Evolutionary conservation across 2,797 vertebrate genomes (phyloP).

Genomic region (Syngnathus rostellatus): DNA sequence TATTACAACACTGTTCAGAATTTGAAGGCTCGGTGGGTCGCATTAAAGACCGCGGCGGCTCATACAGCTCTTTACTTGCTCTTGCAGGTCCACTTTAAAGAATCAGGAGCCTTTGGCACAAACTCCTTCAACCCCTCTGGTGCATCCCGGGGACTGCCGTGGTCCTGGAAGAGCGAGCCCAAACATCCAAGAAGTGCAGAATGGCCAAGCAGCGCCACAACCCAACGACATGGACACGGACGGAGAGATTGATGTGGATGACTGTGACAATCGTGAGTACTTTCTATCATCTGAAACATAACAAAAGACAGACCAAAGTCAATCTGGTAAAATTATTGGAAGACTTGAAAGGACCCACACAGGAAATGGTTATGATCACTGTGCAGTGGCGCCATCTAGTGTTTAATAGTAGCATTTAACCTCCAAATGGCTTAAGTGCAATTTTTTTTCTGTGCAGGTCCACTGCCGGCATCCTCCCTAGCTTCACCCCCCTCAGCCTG

Average conservation of each 20-base stretch:
- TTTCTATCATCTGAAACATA: not conserved
- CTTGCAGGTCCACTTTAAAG: conserved; percentile 76
- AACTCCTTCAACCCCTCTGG: conserved; percentile 59
- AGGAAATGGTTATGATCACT: conserved; percentile 15
- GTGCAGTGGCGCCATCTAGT: conserved; percentile 45
- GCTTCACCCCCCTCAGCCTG: conserved; percentile 71
- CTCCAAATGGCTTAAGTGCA: not conserved
- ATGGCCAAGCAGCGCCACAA: conserved; percentile 43
- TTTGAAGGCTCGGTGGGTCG: not conserved
- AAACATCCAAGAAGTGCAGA: conserved; percentile 69
- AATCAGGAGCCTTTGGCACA: conserved; percentile 76
- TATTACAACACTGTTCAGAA: not conserved
- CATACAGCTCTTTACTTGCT: not conserved
- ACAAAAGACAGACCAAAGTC: conserved; percentile 8
- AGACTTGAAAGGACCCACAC: conserved; percentile 11
- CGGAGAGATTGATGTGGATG: conserved; percentile 90
- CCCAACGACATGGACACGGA: conserved; percentile 82
- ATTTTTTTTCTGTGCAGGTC: conserved; percentile 30
- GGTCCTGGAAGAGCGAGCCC: conserved; percentile 53
- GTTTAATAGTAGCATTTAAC: conserved; percentile 18
- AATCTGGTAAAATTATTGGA: not conserved
- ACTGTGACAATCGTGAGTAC: conserved; percentile 85
- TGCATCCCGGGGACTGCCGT: conserved; percentile 65
- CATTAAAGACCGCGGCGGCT: not conserved
- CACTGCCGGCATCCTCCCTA: conserved; percentile 37